Evolutionary conservation across 2,113 vertebrate genomes (phyloP).

Genomic region (Holacanthus passer): DNA sequence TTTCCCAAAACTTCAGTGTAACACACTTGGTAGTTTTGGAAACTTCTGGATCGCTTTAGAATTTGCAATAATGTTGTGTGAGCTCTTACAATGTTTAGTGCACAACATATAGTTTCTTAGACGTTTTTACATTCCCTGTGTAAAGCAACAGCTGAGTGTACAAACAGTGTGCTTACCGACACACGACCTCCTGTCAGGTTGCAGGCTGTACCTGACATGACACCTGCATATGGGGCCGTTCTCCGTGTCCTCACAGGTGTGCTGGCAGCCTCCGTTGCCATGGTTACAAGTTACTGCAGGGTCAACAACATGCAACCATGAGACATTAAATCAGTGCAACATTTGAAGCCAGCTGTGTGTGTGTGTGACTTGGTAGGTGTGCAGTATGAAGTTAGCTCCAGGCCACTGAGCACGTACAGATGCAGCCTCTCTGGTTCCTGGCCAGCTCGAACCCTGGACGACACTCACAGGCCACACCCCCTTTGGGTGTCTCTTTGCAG

Average conservation of each 20-base stretch:
- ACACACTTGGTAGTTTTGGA: background rate
- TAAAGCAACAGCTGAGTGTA: background rate
- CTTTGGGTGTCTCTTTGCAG: conserved; percentile 95
- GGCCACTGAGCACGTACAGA: conserved; percentile 86
- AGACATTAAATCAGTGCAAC: conserved; percentile 15
- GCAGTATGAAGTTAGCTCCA: background rate
- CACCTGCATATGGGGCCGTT: conserved; percentile 92
- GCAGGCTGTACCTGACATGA: conserved; percentile 91
- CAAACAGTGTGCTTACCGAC: conserved; percentile 86
- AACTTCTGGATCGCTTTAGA: background rate
- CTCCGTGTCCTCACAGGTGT: conserved; percentile 94
- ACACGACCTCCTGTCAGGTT: conserved; percentile 91
- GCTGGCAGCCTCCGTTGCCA: conserved; percentile 97
- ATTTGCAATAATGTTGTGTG: background rate
- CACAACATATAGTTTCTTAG: background rate
- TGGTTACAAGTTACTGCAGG: conserved; percentile 95
- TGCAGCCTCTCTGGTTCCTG: conserved; percentile 94
- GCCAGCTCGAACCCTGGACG: conserved; percentile 96
- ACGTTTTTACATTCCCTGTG: background rate
- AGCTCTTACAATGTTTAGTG: background rate
- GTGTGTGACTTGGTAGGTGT: background rate
- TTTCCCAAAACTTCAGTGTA: background rate
- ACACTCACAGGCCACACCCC: conserved; percentile 94
- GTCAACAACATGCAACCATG: conserved; percentile 59
- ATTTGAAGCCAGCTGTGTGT: background rate